Conservation (phyloP, 2,797 vertebrate species). For the Falco columbarius region DNA sequence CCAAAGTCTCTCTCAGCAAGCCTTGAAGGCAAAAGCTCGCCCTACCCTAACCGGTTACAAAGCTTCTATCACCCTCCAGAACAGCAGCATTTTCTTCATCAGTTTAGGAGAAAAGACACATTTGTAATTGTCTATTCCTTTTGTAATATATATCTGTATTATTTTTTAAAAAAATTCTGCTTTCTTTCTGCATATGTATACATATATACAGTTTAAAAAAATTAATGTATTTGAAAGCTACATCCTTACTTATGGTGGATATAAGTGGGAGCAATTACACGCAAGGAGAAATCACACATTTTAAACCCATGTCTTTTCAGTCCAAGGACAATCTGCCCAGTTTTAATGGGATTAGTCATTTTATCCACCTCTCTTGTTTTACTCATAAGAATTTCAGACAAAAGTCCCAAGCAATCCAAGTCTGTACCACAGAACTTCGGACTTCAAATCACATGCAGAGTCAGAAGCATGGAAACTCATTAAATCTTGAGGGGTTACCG, state of each 20-base stretch:
- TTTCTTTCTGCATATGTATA: background rate
- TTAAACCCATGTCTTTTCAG: background rate
- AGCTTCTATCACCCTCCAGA: background rate
- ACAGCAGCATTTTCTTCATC: background rate
- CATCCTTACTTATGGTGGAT: background rate
- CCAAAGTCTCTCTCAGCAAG: background rate
- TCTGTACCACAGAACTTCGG: background rate
- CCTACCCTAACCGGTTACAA: background rate
- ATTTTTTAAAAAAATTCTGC: background rate
- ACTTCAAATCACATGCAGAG: constrained; percentile 3
- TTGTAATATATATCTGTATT: background rate
- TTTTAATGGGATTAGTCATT: background rate
- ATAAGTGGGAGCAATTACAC: background rate
- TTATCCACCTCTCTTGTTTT: background rate
- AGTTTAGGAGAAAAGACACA: background rate
- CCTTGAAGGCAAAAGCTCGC: background rate
- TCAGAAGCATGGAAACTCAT: constrained; percentile 3
- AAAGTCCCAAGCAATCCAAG: background rate
- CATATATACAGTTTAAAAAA: background rate
- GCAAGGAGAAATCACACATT: background rate
- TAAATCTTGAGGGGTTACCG: background rate
- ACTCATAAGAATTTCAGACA: background rate
- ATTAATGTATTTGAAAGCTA: background rate
- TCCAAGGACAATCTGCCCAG: background rate
- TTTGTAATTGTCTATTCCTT: background rate